Conservation (phyloP, 1,140 invertebrate genomes). For the Arctopsyche grandis region DNA sequence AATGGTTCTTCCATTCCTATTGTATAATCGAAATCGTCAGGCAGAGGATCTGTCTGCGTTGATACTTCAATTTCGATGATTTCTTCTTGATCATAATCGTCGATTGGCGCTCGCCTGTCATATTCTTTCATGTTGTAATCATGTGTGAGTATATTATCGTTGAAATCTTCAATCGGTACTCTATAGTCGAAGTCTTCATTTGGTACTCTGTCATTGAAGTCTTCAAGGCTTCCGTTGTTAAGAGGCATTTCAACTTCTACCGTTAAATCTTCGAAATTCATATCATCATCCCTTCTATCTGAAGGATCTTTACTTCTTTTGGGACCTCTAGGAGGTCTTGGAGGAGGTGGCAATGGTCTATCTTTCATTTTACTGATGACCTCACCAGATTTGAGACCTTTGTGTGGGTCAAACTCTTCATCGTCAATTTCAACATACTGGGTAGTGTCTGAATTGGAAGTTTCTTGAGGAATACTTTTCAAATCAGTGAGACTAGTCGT, state of each 20-base stretch:
- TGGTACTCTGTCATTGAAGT: neutral
- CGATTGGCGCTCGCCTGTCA: neutral
- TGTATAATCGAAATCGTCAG: slow-evolving; percentile 79
- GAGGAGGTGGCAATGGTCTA: slow-evolving; percentile 82
- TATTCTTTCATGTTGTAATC: too few relatives aligned
- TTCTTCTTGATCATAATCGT: slow-evolving; percentile 55
- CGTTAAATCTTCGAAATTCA: slow-evolving; percentile 35
- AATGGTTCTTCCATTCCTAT: slow-evolving; percentile 68
- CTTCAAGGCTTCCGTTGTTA: neutral
- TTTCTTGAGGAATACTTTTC: slow-evolving; percentile 59
- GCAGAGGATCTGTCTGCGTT: slow-evolving; percentile 83
- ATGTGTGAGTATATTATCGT: too few relatives aligned
- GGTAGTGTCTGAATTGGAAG: slow-evolving; percentile 59
- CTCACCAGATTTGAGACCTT: slow-evolving; percentile 74
- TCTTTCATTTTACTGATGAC: slow-evolving; percentile 82
- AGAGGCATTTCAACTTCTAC: slow-evolving; percentile 55
- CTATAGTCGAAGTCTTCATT: neutral
- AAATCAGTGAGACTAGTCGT: slow-evolving; percentile 65
- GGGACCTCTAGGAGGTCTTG: slow-evolving; percentile 74
- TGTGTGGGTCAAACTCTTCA: slow-evolving; percentile 63
- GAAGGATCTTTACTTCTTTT: slow-evolving; percentile 62
- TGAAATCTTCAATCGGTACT: neutral
- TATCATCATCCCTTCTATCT: slow-evolving; percentile 57
- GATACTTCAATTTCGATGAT: slow-evolving; percentile 76
- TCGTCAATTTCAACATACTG: slow-evolving; percentile 73